Evolutionary conservation across 2,888 invertebrate species (phyloP).

Genomic region (Sympetrum striolatum): DNA sequence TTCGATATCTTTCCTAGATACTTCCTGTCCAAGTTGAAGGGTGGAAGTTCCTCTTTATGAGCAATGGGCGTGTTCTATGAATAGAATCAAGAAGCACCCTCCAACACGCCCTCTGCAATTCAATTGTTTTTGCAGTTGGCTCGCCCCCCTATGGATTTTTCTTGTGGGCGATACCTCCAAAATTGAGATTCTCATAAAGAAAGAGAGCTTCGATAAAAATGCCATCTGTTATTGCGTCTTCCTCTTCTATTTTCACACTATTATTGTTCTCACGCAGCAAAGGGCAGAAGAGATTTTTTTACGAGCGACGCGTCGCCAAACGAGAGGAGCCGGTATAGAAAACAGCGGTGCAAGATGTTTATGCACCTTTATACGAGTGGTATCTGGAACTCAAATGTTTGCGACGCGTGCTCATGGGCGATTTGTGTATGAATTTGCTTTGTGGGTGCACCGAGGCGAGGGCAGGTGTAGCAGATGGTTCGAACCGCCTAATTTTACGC

Average conservation of each 20-base stretch:
- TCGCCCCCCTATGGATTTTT: neutral
- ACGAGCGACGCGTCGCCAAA: neutral
- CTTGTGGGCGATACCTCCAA: neutral
- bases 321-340: neutral
- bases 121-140: neutral
- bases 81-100: neutral
- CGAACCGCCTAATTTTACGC: neutral
- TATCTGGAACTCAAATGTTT: neutral
- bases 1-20: too few relatives aligned
- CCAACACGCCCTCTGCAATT: neutral
- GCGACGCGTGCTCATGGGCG: neutral
- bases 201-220: neutral
- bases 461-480: neutral
- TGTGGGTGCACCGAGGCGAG: neutral
- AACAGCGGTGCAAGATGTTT: neutral
- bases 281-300: neutral
- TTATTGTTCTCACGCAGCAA: neutral
- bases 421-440: neutral
- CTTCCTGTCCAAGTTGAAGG: too few relatives aligned
- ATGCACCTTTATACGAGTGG: neutral
- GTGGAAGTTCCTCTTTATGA: too few relatives aligned
- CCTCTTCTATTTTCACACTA: neutral
- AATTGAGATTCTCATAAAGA: neutral
- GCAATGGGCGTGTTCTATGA: neutral
- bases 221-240: too few relatives aligned